Conservation (phyloP, 2,113 vertebrate genomes). For the Arenaria interpres region DNA sequence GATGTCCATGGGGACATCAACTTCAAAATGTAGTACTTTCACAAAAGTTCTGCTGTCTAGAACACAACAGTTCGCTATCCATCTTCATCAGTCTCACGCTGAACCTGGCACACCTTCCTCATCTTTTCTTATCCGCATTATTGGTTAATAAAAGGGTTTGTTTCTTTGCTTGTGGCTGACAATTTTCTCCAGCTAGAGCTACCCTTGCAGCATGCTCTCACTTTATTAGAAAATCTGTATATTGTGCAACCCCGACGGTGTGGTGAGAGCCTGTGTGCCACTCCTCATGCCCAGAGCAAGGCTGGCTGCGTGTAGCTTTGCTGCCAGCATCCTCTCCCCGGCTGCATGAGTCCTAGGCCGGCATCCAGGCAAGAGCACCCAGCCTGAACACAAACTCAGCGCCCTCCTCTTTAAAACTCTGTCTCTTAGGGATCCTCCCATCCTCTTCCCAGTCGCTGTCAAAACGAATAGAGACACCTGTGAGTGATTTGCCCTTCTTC, state of each 20-base stretch:
- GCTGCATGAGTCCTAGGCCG: neutral
- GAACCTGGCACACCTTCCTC: neutral
- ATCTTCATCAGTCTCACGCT: neutral
- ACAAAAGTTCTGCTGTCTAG: neutral
- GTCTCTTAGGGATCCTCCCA: neutral
- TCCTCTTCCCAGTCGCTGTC: neutral
- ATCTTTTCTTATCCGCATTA: neutral
- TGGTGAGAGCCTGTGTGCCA: neutral
- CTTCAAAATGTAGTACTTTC: neutral
- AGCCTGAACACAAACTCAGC: neutral
- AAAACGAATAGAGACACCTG: neutral
- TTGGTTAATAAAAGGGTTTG: neutral
- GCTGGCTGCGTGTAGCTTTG: neutral
- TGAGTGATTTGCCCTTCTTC: neutral
- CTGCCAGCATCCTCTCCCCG: neutral
- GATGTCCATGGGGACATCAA: neutral
- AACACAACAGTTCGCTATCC: neutral
- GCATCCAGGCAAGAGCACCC: neutral
- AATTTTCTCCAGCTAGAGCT: neutral
- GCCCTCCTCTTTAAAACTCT: neutral
- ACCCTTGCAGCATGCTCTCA: neutral
- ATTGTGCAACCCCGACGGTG: rapidly evolving
- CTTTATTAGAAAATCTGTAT: neutral
- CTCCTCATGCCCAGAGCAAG: neutral
- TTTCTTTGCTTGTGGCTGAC: neutral